Percentiles rank a stretch among this genome's conserved stretches.
Conservation (phyloP, 1,140 invertebrate genomes). For the Meteorus sp. region DNA sequence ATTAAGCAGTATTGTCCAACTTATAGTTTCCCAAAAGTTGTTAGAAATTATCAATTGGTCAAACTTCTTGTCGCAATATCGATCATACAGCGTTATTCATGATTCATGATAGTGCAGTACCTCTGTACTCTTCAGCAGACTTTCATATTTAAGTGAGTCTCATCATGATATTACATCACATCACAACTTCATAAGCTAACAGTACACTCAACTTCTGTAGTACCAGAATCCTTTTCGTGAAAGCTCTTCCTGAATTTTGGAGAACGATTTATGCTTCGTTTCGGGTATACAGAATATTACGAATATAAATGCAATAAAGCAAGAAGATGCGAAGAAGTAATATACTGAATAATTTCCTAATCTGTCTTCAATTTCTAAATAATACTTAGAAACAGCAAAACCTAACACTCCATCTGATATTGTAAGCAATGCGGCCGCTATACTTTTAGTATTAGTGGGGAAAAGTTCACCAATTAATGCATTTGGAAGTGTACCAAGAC, state of each 20-base stretch:
- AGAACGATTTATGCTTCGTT: constrained; percentile 57
- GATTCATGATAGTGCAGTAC: no score
- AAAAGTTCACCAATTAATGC: constrained; percentile 78
- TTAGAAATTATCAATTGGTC: no score
- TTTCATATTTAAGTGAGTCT: neutral
- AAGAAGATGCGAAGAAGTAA: constrained; percentile 74
- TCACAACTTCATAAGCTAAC: no score
- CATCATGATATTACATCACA: neutral
- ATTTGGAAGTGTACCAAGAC: constrained; percentile 75
- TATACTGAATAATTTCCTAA: constrained; percentile 72
- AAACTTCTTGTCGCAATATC: no score
- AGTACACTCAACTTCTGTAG: neutral
- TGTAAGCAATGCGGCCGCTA: constrained; percentile 65
- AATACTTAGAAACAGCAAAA: constrained; percentile 77
- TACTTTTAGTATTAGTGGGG: constrained; percentile 71
- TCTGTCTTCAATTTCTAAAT: constrained; percentile 65
- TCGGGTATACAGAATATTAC: constrained; percentile 52
- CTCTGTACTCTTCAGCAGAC: neutral
- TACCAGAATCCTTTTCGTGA: constrained; percentile 14
- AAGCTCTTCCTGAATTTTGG: constrained; percentile 51
- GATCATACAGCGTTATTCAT: no score
- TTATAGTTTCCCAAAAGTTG: no score
- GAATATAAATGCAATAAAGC: constrained; percentile 45
- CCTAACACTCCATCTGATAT: constrained; percentile 76
- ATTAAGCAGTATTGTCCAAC: no score